Percentiles rank a stretch among this genome's conserved stretches.
Evolutionary conservation across 2,797 vertebrate species (phyloP).

Genomic region (Pipistrellus kuhlii): DNA sequence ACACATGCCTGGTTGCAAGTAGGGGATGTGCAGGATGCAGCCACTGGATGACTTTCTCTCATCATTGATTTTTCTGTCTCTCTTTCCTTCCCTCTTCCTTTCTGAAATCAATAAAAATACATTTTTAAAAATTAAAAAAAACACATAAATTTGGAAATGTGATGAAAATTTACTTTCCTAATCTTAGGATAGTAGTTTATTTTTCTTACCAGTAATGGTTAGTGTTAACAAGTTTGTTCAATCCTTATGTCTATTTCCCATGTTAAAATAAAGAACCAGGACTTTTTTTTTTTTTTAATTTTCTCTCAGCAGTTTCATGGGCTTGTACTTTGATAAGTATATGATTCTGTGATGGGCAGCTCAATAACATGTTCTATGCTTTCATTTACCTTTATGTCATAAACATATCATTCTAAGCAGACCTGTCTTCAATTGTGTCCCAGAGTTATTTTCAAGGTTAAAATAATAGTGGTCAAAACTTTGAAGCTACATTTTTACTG

Average conservation of each 20-base stretch:
- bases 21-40: no score
- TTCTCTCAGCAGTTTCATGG: not conserved
- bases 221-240: conserved; percentile 7
- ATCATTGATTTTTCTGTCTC: no score
- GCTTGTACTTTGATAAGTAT: not conserved
- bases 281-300: not conserved
- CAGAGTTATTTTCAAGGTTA: not conserved
- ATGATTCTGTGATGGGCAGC: not conserved
- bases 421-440: not conserved
- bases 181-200: not conserved
- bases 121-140: no score
- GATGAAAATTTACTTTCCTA: not conserved
- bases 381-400: conserved; percentile 18
- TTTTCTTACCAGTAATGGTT: not conserved
- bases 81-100: no score
- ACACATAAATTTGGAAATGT: not conserved
- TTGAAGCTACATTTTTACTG: not conserved
- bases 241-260: not conserved
- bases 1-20: no score
- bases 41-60: no score
- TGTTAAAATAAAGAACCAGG: not conserved
- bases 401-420: not conserved
- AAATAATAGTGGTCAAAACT: conserved; percentile 32
- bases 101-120: no score
- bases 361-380: not conserved